Evolutionary conservation across 2,888 invertebrate genomes (phyloP), one percentile per base, ranked within the genome.

Genomic region (Proisotoma minuta): DNA sequence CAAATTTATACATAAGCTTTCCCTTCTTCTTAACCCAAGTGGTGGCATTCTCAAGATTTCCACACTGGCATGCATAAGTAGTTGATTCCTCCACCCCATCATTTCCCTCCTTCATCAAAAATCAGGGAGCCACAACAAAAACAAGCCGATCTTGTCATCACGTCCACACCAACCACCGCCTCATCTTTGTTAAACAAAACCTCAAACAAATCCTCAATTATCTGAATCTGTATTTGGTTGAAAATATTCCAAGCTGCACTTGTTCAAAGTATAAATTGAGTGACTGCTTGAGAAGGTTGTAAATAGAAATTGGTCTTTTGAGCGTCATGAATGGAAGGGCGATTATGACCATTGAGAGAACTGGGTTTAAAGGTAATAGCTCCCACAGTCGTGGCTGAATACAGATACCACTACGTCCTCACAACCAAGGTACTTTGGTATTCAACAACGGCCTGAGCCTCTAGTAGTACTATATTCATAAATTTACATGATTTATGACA

Each of bases 401-500:
- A 52, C 52, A 27, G 52, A 52, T 52, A 47, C 18, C 5, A 34
- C 8, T 8, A 34, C 34, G 47, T 5, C n/a, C 47, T 5, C 10
- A 18, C 47, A 10, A 47, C 4, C 10, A 47, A 47, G 52, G 70
- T 66, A 66, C 69, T 69, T 69, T 65, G 20, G 65, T 66, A 69
- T 65, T 66, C 62, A 60, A 61, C 53, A 62, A 57, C 57, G 63
- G 65, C 43, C 27, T 57, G 43, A 20, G n/a, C n/a, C n/a, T n/a
- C n/a, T 50, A 59, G 60, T 56, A 50, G 50, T 57, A 47, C 56
- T 63, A 62, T 63, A 66, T 70, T 71, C 73, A 71, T 73, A 71
- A 73, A 73, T 73, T 73, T 70, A 63, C 73, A 73, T 73, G 73
- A 73, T 73, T 73, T 73, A 73, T 70, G 70, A 73, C 69, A 62